Percentiles rank a stretch among this genome's conserved stretches.
These are phyloP conservation scores for Petroica traversi DNA, from an alignment of 2,113 vertebrate genomes.

Conservation along the genomic window DNA sequence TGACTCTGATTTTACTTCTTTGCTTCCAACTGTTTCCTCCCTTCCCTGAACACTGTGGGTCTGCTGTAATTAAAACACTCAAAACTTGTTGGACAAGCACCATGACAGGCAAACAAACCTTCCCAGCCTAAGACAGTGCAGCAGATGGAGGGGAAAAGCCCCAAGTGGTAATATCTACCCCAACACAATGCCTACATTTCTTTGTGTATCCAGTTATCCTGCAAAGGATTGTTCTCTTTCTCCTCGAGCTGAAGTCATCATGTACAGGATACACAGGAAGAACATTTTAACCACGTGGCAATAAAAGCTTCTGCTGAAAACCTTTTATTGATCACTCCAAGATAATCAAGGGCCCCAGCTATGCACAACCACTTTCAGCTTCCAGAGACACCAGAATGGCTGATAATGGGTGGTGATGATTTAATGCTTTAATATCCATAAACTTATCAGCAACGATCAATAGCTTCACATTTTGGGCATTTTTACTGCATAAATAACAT, in stretches of 20 bases:
- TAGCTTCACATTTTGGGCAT: conserved; percentile 36
- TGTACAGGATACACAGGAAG: conserved; percentile 19
- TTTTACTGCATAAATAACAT: conserved; percentile 52
- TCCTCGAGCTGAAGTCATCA: not conserved
- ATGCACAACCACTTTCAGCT: conserved; percentile 9
- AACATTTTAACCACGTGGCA: conserved; percentile 23
- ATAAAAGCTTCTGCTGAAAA: conserved; percentile 61
- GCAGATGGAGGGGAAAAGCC: not conserved
- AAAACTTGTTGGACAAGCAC: not conserved
- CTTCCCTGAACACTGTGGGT: not conserved
- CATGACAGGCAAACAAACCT: not conserved
- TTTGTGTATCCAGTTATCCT: not conserved
- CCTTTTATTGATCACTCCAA: conserved; percentile 33
- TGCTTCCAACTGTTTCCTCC: not conserved
- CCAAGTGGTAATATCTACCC: not conserved
- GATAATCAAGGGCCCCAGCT: conserved; percentile 5
- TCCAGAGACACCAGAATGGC: not conserved
- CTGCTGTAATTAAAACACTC: not conserved
- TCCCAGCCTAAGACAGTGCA: not conserved
- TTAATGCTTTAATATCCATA: conserved; percentile 59
- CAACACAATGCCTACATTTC: not conserved
- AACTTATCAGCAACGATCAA: conserved; percentile 51
- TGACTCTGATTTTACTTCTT: not conserved
- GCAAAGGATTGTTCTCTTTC: not conserved
- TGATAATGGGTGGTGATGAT: conserved; percentile 20